A percentile compares a stretch with the other conserved stretches of the same genome.
These are phyloP conservation scores for Maniola hyperantus DNA, from an alignment of 2,888 invertebrate genomes.

Conservation along the genomic window DNA sequence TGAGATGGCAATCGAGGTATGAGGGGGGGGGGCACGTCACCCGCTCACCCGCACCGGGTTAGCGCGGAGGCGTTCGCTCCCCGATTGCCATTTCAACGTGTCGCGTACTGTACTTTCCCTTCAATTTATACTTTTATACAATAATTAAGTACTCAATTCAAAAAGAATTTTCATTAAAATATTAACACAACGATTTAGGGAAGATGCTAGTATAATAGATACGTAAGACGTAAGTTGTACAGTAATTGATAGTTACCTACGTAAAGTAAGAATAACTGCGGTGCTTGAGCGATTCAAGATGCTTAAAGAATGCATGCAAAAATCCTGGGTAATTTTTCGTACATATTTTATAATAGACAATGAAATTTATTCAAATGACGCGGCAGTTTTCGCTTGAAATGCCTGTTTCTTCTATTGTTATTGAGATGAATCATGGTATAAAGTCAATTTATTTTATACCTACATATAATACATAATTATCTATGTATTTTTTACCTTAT, in stretches of 20 bases:
- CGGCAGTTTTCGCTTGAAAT: background rate
- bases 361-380: conserved; percentile 5
- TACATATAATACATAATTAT: too few species aligned
- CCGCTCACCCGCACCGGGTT: too few species aligned
- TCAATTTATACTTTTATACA: too few species aligned
- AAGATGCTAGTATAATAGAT: conserved; percentile 45
- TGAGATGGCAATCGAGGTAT: too few species aligned
- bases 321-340: background rate
- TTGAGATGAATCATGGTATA: background rate
- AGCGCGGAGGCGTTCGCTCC: too few species aligned
- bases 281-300: conserved; percentile 41
- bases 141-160: too few species aligned
- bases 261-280: conserved; percentile 62
- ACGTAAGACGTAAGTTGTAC: conserved; percentile 75
- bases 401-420: conserved; percentile 7
- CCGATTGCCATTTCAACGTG: too few species aligned
- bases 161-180: background rate
- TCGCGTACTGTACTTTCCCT: too few species aligned
- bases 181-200: background rate
- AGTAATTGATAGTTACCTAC: conserved; percentile 50
- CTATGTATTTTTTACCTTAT: background rate
- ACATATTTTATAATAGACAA: background rate
- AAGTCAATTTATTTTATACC: background rate
- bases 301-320: conserved; percentile 15
- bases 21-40: too few species aligned